Base-by-base conservation (phyloP, 2,888 invertebrate genomes). In the Lacanobia wlatinum region DNA sequence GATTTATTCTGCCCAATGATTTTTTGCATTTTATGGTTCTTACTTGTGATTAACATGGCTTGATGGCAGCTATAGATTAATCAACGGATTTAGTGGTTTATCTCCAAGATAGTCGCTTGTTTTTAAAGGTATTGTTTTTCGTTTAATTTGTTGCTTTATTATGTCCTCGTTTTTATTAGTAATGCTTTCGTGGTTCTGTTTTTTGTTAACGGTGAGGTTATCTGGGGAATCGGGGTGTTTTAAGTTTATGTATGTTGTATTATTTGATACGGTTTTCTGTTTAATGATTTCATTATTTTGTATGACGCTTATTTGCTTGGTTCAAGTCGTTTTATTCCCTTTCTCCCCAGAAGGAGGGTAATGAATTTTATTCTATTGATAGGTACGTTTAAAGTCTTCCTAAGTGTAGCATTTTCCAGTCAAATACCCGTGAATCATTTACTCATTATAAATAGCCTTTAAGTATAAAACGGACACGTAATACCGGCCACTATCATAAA, bases 401-500 rank as follows among this genome's bases (percentile, higher is more conserved):
- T 43, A 64, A 66, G 21, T 67, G 21, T 69, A 77, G 70, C 60
- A 40, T 55, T 79, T 77, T 61, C 28, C 73, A 65, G 52, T 74
- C 52, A 65, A 65, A 73, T 68, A 70, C 62, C 59, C 63, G 77
- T 83, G 85, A 85, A 78, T 85, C 83, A 81, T 64, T 53, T 59
- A 23, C 71, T 80, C 70, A 77, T 83, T 84, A 80, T 73, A 77
- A 79, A 77, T 79, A 66, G 61, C 71, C 58, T 76, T 80, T 80
- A 73, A 55, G 63, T 48, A 80, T 82, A 84, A 86, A 86, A 75
- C 38, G 40, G 74, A 76, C 80, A 78, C 86, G 80, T 90, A 83
- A 92, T 89, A 85, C 89, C 87, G 87, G 84, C 85, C 83, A 85
- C 87, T 87, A 87, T 90, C 91, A 91, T 93, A 92, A 93, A 93